Percentiles rank a stretch among this genome's conserved stretches.
Conservation (phyloP, 2,113 vertebrate species). For the Dasypus novemcinctus region DNA sequence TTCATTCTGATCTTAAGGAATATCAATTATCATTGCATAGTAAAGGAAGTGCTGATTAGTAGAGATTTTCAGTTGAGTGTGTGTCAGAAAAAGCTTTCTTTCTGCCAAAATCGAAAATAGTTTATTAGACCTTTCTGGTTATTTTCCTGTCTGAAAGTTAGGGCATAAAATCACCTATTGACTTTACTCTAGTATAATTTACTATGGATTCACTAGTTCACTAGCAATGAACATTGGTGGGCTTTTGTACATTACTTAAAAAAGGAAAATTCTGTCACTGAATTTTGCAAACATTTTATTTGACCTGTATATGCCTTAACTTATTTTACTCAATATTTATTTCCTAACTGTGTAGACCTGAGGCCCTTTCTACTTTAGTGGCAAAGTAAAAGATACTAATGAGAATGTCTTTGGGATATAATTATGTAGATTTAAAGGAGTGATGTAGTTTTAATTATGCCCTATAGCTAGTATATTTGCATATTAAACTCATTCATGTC, state of each 20-base stretch:
- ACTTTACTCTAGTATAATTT: constrained; percentile 12
- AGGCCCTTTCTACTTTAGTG: constrained; percentile 65
- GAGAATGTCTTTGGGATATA: constrained; percentile 78
- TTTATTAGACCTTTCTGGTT: constrained; percentile 12
- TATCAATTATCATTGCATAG: neutral
- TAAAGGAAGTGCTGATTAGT: constrained; percentile 26
- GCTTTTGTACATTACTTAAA: constrained; percentile 22
- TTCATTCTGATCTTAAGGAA: constrained; percentile 19
- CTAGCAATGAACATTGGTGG: neutral
- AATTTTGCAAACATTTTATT: constrained; percentile 59
- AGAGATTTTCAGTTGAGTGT: constrained; percentile 43
- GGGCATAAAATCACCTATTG: neutral
- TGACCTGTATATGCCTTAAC: constrained; percentile 45
- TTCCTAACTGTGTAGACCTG: constrained; percentile 60
- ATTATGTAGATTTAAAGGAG: constrained; percentile 82
- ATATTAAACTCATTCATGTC: constrained; percentile 72
- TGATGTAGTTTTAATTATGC: constrained; percentile 81
- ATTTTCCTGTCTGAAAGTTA: constrained; percentile 36
- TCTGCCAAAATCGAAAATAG: constrained; percentile 5
- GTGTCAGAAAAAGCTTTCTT: neutral
- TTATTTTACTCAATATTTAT: constrained; percentile 63
- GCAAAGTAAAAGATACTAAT: constrained; percentile 73
- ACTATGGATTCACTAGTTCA: neutral
- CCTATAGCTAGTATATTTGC: constrained; percentile 73
- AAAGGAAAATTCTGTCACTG: constrained; percentile 42